Evolutionary conservation across 2,113 vertebrate genomes (phyloP), one percentile per base, ranked within the genome.

Genomic region (Pollimyrus isidori): DNA sequence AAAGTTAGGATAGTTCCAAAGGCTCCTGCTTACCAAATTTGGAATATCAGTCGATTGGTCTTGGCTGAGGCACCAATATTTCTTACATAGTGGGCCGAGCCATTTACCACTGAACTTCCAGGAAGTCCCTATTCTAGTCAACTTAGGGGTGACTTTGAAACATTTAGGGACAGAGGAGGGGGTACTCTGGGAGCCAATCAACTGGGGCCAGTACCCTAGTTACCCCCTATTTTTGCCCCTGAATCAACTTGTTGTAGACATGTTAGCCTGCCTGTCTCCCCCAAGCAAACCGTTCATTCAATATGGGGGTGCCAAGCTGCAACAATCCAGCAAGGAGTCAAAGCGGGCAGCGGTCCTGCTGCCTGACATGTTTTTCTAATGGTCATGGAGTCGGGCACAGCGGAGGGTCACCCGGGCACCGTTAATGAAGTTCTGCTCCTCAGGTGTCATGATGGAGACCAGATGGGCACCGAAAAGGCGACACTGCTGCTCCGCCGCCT

Each of bases 401-500:
- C n/a, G 23, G 23, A 2, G 45, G 48, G 45, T 50, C 45, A 23
- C 45, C 23, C 48, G 50, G 35, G 10, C 95, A 99, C 98, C 95
- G 0, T 98, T 99, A 92, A 99, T 93, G 95, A 97, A 97, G 88
- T 96, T 88, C 94, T 98, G 98, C 88, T 99, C 98, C 76, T 99
- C 98, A 0, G 97, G 97, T 7, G 96, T 97, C 95, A 97, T 95
- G 91, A 99, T 94, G 48, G 97, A 97, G n/a, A 97, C 94, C 23
- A 99, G 95, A 91, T 99, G 97, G 0, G 96, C 97, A 0, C 97
- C 97, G 0, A 94, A 91, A 73, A 94, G 87, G 39, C 98, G 94
- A 88, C 98, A 99, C 93, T 97, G 97, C 35, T 92, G 96, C 93
- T 99, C 98, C 0, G 98, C 98, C 0, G 97, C 97, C 92, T 98